These are phyloP conservation scores for Procambarus virginalis DNA, from an alignment of 1,140 invertebrate species.

Conservation along the genomic window DNA sequence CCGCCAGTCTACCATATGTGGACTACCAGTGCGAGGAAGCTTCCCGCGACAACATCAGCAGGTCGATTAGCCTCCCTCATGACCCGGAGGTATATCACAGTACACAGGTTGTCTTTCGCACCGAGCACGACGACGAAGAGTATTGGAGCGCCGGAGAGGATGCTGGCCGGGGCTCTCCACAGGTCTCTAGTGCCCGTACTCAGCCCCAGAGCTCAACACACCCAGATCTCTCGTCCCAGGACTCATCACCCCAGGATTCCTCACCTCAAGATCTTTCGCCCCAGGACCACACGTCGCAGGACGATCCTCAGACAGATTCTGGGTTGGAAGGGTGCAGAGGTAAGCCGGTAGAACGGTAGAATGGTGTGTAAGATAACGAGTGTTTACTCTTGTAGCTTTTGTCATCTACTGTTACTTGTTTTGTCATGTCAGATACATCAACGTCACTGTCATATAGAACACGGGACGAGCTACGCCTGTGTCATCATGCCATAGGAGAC, in stretches of 20 bases:
- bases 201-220: conserved; percentile 18
- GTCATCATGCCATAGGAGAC: no score
- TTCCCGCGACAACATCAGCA: conserved; percentile 19
- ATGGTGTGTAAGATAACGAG: background rate
- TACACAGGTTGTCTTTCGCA: background rate
- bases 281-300: background rate
- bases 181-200: background rate
- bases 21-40: conserved; percentile 26
- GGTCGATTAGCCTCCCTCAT: conserved; percentile 55
- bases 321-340: conserved; percentile 36
- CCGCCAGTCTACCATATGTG: conserved; percentile 47
- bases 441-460: background rate
- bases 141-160: conserved; percentile 50
- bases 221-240: conserved; percentile 5
- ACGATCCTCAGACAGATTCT: conserved; percentile 27
- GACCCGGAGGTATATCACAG: conserved; percentile 46
- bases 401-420: background rate
- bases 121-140: conserved; percentile 36
- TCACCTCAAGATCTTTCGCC: conserved; percentile 12
- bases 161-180: conserved; percentile 12
- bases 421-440: background rate
- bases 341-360: background rate
- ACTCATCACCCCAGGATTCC: background rate
- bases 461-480: no score
- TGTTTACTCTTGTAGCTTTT: background rate